phyloP scores from a whole-genome alignment of 2,797 vertebrate species.

The Botia almorhae region DNA sequence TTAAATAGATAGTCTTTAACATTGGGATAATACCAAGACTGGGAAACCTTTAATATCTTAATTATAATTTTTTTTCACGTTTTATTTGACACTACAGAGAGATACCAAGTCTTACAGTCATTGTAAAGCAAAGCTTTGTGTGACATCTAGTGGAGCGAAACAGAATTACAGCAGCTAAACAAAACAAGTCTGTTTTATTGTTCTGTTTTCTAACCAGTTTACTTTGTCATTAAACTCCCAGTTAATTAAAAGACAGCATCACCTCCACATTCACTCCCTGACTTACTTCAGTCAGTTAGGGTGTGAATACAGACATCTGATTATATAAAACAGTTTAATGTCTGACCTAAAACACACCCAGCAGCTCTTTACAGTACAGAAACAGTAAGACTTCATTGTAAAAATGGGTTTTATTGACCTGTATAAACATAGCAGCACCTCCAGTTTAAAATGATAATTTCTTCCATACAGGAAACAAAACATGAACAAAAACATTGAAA shows the following conservation, averaged over 20 bases:
- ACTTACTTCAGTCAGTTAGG: too few species aligned
- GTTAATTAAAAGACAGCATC: too few species aligned
- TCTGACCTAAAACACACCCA: too few species aligned
- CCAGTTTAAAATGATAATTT: slow-evolving; percentile 72
- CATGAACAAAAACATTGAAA: slow-evolving; percentile 21
- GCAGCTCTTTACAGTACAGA: neutral
- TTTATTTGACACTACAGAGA: neutral
- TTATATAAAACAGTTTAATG: too few species aligned
- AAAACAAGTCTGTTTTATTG: neutral
- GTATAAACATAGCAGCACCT: slow-evolving; percentile 85
- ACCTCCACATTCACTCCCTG: too few species aligned
- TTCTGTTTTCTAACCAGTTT: too few species aligned
- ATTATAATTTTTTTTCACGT: too few species aligned
- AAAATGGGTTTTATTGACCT: slow-evolving; percentile 53
- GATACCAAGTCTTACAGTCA: neutral
- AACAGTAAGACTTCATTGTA: neutral
- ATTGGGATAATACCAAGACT: neutral
- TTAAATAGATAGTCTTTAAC: neutral
- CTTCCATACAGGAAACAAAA: slow-evolving; percentile 64
- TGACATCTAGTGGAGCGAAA: slow-evolving; percentile 62
- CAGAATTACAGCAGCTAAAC: neutral
- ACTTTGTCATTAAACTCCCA: too few species aligned
- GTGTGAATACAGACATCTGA: too few species aligned
- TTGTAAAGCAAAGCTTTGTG: neutral
- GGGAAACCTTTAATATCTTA: neutral